Evolutionary conservation across 2,113 vertebrate genomes (phyloP).

Genomic region (Aegithalos caudatus): DNA sequence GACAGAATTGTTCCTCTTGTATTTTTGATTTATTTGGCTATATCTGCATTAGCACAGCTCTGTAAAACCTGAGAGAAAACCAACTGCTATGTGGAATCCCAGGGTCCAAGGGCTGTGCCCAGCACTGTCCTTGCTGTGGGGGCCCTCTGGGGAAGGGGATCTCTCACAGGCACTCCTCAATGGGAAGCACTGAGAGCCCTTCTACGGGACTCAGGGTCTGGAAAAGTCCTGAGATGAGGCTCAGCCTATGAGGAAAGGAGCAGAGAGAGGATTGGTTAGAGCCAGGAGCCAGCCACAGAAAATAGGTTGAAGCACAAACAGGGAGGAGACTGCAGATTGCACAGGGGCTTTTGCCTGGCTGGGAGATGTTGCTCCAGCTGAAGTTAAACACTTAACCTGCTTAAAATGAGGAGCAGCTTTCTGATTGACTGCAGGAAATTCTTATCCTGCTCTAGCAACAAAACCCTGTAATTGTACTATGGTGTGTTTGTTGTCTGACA

Average conservation of each 20-base stretch:
- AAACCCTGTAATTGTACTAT: neutral
- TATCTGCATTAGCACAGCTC: neutral
- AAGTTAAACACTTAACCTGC: neutral
- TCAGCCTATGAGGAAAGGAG: conserved; percentile 67
- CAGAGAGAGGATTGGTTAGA: neutral
- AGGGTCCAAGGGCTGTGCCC: neutral
- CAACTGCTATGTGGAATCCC: neutral
- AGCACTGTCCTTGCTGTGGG: neutral
- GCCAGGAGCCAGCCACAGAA: neutral
- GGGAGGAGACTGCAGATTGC: neutral
- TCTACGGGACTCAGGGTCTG: conserved; percentile 39
- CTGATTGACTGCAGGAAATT: neutral
- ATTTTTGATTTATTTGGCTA: conserved; percentile 12
- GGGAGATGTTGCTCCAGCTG: neutral
- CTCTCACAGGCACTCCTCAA: conserved; percentile 45
- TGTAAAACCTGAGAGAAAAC: neutral
- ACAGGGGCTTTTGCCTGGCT: neutral
- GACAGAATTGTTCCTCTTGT: neutral
- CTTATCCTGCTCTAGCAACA: neutral
- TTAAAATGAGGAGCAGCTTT: neutral
- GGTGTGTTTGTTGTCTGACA: neutral
- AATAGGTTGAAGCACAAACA: neutral
- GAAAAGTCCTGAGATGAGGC: conserved; percentile 84
- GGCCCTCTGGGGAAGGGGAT: conserved; percentile 59
- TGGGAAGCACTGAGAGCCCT: conserved; percentile 67